A percentile compares a stretch with the other conserved stretches of the same genome.
Evolutionary conservation across 2,888 invertebrate species (phyloP).

Genomic region (Acholoe squamosa): DNA sequence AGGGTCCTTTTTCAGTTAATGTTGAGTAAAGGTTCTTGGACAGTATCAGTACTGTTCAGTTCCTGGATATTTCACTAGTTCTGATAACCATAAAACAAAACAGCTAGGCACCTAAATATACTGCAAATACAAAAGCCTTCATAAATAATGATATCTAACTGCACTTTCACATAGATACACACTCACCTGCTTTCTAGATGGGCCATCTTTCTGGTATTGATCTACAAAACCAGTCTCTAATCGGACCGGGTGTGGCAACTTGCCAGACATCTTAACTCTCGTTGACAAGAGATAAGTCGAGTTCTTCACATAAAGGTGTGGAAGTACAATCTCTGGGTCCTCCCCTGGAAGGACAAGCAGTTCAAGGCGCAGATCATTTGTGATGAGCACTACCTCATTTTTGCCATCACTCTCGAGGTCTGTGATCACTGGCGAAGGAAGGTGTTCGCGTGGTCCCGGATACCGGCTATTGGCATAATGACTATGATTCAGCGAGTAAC

Average conservation of each 20-base stretch:
- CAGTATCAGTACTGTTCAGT: too few relatives aligned
- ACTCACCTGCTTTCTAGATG: constrained; percentile 79
- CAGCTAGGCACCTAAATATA: too few relatives aligned
- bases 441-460: constrained; percentile 73
- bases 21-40: too few relatives aligned
- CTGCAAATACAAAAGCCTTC: too few relatives aligned
- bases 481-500: constrained; percentile 75
- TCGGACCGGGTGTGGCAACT: constrained; percentile 74
- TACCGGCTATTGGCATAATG: constrained; percentile 75
- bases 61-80: too few relatives aligned
- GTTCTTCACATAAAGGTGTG: constrained; percentile 78
- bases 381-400: constrained; percentile 79
- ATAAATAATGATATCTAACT: too few relatives aligned
- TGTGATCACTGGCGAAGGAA: constrained; percentile 78
- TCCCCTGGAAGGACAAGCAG: constrained; percentile 76
- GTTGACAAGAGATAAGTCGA: constrained; percentile 70
- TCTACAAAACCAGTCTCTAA: constrained; percentile 76
- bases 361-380: constrained; percentile 76
- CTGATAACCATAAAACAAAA: too few relatives aligned
- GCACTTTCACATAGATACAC: too few relatives aligned
- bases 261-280: constrained; percentile 65
- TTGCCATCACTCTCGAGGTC: constrained; percentile 81
- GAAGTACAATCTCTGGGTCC: constrained; percentile 72
- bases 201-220: constrained; percentile 72
- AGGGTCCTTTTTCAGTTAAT: too few relatives aligned